A percentile compares a stretch with the other conserved stretches of the same genome.
These are phyloP conservation scores for Sorex maritimensis DNA, from an alignment of 2,797 vertebrate genomes.

Conservation along the genomic window DNA sequence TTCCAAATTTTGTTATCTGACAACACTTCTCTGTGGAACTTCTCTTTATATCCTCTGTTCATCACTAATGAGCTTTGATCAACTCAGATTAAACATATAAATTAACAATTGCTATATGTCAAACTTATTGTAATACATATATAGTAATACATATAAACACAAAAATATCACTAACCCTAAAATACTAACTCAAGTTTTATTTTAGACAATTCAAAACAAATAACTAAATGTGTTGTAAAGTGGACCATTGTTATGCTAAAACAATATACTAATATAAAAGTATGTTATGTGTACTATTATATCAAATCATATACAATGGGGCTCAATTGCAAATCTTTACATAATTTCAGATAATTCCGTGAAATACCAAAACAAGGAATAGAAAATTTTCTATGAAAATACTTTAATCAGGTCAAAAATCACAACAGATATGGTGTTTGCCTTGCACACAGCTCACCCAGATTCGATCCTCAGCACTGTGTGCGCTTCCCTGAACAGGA, in stretches of 20 bases:
- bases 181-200: background rate
- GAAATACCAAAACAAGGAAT: background rate
- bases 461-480: too few species aligned
- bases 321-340: background rate
- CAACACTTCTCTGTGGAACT: background rate
- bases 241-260: background rate
- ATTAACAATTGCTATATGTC: background rate
- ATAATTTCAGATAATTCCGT: background rate
- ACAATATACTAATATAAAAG: background rate
- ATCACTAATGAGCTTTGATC: background rate
- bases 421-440: background rate
- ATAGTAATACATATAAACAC: background rate
- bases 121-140: background rate
- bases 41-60: background rate
- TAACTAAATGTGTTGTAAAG: background rate
- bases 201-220: constrained; percentile 12
- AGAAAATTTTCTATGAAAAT: constrained; percentile 11
- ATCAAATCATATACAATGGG: background rate
- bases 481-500: too few species aligned
- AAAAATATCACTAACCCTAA: constrained; percentile 27
- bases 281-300: background rate
- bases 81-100: constrained; percentile 15
- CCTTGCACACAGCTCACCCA: background rate
- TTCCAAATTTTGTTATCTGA: background rate
- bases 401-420: background rate